These are phyloP conservation scores for Zaprionus ghesquierei DNA, from an alignment of 1,140 invertebrate genomes.

Conservation along the genomic window DNA sequence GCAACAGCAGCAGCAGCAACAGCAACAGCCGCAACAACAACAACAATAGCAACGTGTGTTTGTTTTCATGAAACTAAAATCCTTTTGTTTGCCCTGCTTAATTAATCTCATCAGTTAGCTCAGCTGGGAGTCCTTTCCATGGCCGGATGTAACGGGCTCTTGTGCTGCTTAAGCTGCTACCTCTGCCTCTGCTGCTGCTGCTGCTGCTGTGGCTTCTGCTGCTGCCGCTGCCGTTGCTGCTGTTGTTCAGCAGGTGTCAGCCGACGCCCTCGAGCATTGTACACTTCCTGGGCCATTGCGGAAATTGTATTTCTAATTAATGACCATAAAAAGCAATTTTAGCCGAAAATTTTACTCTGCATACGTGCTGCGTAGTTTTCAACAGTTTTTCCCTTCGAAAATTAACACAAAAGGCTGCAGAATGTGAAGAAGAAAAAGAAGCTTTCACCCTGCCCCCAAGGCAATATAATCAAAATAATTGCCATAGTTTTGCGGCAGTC, in stretches of 20 bases:
- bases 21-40: conserved; percentile 20
- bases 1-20: conserved; percentile 26
- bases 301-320: conserved; percentile 75
- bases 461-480: conserved; percentile 65
- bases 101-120: conserved; percentile 77
- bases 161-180: conserved; percentile 27
- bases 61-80: conserved; percentile 71
- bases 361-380: conserved; percentile 52
- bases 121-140: conserved; percentile 54
- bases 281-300: conserved; percentile 16
- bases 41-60: conserved; percentile 36
- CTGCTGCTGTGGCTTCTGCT: conserved; percentile 23
- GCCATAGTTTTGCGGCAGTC: conserved; percentile 48
- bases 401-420: conserved; percentile 41
- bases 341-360: conserved; percentile 41
- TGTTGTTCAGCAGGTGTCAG: conserved; percentile 54
- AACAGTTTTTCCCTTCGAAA: conserved; percentile 25
- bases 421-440: conserved; percentile 14
- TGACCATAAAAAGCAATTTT: conserved; percentile 66
- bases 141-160: conserved; percentile 68
- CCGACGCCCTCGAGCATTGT: conserved; percentile 38
- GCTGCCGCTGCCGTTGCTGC: conserved; percentile 2
- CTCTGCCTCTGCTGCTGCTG: background rate
- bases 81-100: conserved; percentile 76
- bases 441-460: background rate